Evolutionary conservation across 2,888 invertebrate species (phyloP).

Genomic region (Drosophila nigricruria): DNA sequence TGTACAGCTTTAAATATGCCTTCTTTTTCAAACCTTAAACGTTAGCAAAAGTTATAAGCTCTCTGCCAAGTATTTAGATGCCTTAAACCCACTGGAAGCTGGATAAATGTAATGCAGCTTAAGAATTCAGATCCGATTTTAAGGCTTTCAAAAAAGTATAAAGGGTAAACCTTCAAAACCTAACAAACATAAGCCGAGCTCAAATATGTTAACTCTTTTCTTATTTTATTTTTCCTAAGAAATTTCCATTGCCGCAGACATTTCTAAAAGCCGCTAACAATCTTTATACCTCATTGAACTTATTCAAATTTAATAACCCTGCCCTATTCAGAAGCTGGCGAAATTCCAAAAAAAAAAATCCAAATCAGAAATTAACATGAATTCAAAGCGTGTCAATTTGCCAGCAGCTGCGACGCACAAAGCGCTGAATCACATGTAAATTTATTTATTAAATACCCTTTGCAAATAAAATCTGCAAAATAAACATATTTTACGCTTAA

Average conservation of each 20-base stretch:
- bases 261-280: neutral
- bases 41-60: too few relatives aligned
- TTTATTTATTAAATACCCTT: constrained; percentile 53
- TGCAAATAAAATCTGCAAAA: constrained; percentile 37
- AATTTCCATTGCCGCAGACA: neutral
- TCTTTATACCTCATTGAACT: neutral
- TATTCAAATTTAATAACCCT: constrained; percentile 4
- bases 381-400: constrained; percentile 40
- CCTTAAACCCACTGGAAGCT: too few relatives aligned
- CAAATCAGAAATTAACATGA: constrained; percentile 34
- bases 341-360: constrained; percentile 1
- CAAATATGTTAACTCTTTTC: neutral
- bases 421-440: constrained; percentile 20
- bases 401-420: constrained; percentile 25
- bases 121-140: too few relatives aligned
- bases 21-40: too few relatives aligned
- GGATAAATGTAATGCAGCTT: neutral
- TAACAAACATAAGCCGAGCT: neutral
- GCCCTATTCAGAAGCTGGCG: neutral
- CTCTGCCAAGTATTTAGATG: too few relatives aligned
- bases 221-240: neutral
- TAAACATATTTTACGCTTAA: constrained; percentile 65
- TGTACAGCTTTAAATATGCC: too few relatives aligned
- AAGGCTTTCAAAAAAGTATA: neutral
- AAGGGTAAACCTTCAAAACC: neutral